These are phyloP conservation scores for Thryonomys swinderianus DNA, from an alignment of 2,113 vertebrate species.

Conservation along the genomic window DNA sequence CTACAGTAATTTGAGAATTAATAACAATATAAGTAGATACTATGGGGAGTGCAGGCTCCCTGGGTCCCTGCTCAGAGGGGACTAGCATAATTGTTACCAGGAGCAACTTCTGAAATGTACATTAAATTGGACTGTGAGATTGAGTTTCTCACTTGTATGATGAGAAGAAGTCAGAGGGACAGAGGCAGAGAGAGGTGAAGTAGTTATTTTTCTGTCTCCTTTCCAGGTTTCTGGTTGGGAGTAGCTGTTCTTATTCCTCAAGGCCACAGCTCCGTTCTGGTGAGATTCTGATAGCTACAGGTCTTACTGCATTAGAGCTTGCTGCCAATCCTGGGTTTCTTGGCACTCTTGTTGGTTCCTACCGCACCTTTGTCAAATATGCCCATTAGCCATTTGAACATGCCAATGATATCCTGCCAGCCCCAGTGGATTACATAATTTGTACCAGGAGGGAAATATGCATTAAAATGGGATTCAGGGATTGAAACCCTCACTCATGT, in stretches of 20 bases:
- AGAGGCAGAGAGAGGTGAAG: background rate
- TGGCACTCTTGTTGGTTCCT: background rate
- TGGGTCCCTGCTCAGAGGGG: background rate
- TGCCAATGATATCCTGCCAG: background rate
- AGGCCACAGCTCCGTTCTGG: background rate
- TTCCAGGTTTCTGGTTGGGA: background rate
- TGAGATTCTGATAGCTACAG: background rate
- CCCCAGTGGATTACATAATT: background rate
- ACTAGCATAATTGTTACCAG: background rate
- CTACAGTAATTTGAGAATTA: background rate
- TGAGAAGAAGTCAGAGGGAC: background rate
- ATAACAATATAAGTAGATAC: background rate
- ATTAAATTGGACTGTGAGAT: background rate
- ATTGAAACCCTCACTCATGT: background rate
- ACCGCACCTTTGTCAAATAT: background rate
- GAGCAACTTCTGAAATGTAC: background rate
- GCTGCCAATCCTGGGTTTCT: background rate
- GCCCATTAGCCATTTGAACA: background rate
- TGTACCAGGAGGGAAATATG: background rate
- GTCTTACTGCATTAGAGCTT: background rate
- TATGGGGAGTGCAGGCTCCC: background rate
- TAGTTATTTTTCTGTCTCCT: too few relatives aligned
- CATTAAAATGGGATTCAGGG: background rate
- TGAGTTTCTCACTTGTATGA: background rate
- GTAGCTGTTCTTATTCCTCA: background rate